Evolutionary conservation across 1,140 invertebrate genomes (phyloP).

Genomic region (Ladona fulva): DNA sequence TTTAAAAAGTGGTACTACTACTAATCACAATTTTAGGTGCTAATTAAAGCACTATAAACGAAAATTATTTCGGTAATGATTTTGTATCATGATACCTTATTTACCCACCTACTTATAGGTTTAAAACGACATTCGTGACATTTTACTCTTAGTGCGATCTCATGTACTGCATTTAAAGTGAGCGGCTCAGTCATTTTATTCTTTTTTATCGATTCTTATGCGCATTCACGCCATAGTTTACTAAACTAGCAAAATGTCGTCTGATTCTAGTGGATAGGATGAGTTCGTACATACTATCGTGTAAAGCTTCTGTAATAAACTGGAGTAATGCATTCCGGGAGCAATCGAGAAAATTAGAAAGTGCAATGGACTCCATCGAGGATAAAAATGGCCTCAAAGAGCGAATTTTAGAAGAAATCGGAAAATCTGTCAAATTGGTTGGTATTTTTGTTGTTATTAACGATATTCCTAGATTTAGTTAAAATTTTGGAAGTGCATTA

Average conservation of each 20-base stretch:
- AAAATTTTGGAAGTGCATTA: no score
- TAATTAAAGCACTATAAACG: no score
- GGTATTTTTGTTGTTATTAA: slow-evolving; percentile 23
- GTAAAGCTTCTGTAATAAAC: not conserved
- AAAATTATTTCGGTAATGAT: no score
- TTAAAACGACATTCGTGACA: no score
- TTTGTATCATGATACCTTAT: no score
- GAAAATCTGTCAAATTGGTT: slow-evolving; percentile 41
- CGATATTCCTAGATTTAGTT: no score
- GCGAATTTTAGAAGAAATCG: slow-evolving; percentile 38
- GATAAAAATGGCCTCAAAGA: slow-evolving; percentile 39
- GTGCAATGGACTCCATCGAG: slow-evolving; percentile 35
- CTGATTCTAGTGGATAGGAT: not conserved
- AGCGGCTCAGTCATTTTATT: not conserved
- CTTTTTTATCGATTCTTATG: not conserved
- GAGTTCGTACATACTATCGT: not conserved
- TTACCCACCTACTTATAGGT: no score
- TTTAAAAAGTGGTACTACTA: no score
- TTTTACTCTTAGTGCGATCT: no score
- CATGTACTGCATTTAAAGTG: not conserved
- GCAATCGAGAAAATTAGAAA: not conserved
- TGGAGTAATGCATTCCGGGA: slow-evolving; percentile 1
- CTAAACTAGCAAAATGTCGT: not conserved
- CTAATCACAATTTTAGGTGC: no score
- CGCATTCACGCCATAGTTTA: not conserved